A percentile compares a stretch with the other conserved stretches of the same genome.
phyloP scores from a whole-genome alignment of 2,888 invertebrate genomes.

The Pedicia rivosa region DNA sequence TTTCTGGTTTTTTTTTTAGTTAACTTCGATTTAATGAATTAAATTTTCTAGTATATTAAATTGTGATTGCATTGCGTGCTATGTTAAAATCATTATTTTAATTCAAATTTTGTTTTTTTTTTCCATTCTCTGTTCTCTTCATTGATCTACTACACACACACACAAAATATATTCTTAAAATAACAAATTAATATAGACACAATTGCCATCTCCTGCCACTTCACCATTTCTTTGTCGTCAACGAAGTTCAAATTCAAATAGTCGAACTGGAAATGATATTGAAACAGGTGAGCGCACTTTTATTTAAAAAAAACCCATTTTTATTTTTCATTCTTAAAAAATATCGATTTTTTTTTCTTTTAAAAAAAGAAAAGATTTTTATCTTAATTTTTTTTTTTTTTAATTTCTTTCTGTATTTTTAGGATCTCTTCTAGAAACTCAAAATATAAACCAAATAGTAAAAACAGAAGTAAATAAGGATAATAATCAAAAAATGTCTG shows the following conservation, averaged over 20 bases:
- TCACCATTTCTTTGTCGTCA: conserved; percentile 72
- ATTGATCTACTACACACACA: too few relatives aligned
- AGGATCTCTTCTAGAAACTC: conserved; percentile 25
- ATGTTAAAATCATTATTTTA: too few relatives aligned
- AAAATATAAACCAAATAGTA: conserved; percentile 16
- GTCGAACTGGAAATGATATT: conserved; percentile 14
- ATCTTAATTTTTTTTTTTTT: background rate
- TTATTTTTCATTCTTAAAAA: too few relatives aligned
- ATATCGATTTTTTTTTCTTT: too few relatives aligned
- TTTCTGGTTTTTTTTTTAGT: too few relatives aligned
- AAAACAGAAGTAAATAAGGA: conserved; percentile 9
- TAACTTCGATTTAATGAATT: too few relatives aligned
- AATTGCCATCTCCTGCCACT: conserved; percentile 56
- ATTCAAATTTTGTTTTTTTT: too few relatives aligned
- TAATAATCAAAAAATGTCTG: conserved; percentile 15
- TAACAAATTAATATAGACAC: conserved; percentile 21
- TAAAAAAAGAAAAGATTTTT: background rate
- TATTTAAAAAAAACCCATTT: background rate
- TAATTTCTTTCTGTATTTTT: conserved; percentile 3
- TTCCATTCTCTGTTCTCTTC: too few relatives aligned
- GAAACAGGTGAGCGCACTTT: conserved; percentile 20
- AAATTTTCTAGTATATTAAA: too few relatives aligned
- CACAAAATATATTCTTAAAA: background rate
- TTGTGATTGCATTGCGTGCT: too few relatives aligned
- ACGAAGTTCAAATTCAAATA: conserved; percentile 36